Percentiles rank a stretch among this genome's conserved stretches.
Conservation (phyloP, 2,888 invertebrate genomes). For the Serripes groenlandicus region DNA sequence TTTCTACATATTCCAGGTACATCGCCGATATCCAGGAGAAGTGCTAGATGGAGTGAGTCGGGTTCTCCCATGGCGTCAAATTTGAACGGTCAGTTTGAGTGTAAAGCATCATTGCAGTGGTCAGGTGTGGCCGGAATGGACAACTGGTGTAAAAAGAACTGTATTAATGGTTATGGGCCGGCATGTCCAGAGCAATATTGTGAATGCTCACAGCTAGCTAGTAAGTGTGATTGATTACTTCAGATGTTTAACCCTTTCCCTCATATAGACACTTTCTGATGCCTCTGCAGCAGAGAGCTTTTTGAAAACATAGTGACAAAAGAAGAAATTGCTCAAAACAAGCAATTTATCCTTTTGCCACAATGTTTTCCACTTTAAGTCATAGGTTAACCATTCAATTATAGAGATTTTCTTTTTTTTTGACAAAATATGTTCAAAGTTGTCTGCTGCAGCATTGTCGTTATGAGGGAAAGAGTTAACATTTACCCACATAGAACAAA, state of each 20-base stretch:
- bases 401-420: too few relatives aligned
- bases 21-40: conserved; percentile 6
- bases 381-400: too few relatives aligned
- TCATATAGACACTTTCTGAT: too few relatives aligned
- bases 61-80: neutral
- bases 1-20: neutral
- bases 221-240: neutral
- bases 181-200: conserved; percentile 4
- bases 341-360: too few relatives aligned
- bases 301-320: too few relatives aligned
- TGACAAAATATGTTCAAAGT: too few relatives aligned
- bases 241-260: neutral
- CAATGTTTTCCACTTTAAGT: too few relatives aligned
- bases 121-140: conserved; percentile 42
- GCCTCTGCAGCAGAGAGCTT: too few relatives aligned
- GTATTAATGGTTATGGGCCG: conserved; percentile 27
- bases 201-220: conserved; percentile 4
- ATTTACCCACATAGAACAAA: too few relatives aligned
- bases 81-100: conserved; percentile 17
- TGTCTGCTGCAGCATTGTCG: too few relatives aligned
- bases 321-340: too few relatives aligned
- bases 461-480: too few relatives aligned
- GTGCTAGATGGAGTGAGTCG: conserved; percentile 2
- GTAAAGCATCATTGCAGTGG: conserved; percentile 42
- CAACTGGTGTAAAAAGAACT: conserved; percentile 49